Base-by-base conservation (phyloP, 2,797 vertebrate genomes). In the Hephaestus fuliginosus region DNA sequence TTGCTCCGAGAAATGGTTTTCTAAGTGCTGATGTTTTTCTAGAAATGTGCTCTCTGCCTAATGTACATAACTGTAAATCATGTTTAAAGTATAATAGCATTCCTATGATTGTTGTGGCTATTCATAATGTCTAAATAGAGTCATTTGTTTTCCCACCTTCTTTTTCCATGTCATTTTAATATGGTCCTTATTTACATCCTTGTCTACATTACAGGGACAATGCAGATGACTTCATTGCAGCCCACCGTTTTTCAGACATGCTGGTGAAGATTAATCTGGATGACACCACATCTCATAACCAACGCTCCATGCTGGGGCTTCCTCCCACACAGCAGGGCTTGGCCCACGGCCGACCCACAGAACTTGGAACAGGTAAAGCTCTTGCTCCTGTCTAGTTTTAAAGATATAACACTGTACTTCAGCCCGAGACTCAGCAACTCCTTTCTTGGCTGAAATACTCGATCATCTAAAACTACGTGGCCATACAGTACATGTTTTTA, bases 211-310 rank as follows among this genome's bases (percentile, higher is more conserved):
- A 51, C 76, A 96, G 96, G 85, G 95, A 95, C 44, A 86, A 92
- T 70, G 92, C 91, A 2, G 95, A 94, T 70, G 92, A 95, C 81
- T 94, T 91, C 74, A 87, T 95, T 73, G 95, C 96, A 68, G 94
- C 90, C 43, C 94, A 96, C 20, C 89, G 69, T 63, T 58, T 95
- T 79, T 93, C 93, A 80, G 88, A 91, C 89, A 83, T 87, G 86
- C 71, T 96, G 44, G 83, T 96, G 58, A 93, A 87, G 33, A 93
- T 96, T 71, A 85, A 90, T 80, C 68, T 95, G 75, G 94, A 96
- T 85, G 95, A 96, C 22, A 90, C 83, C 1, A 63, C 66, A 15
- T 80, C 88, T n/a, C 83, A 74, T 73, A 86, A 72, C 49, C 88
- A 83, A 57, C 44, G 51, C 17, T 77, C 86, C 0, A 9, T 70